Base-by-base conservation (phyloP, 1,140 invertebrate species). In the Charaxes varanes region DNA sequence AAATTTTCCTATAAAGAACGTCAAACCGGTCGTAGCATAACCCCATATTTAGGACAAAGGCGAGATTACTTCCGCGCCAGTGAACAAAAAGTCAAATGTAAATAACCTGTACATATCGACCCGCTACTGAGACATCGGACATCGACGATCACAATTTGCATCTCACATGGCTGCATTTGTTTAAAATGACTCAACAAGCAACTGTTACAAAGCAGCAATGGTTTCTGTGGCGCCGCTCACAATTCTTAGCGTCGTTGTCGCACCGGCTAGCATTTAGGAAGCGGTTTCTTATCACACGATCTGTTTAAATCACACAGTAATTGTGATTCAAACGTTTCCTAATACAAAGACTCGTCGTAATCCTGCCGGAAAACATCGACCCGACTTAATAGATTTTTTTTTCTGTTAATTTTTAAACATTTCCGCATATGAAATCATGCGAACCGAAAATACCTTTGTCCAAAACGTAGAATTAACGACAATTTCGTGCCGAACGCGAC, bases 11-110 rank as follows among this genome's bases (percentile, higher is more conserved):
- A 15, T 16, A 21, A 16, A 42, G 31, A 33, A 6, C 10, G 26
- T 23, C 10, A 19, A 13, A 26, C 13, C 32, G 38, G 40, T 64
- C 35, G 31, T 45, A 51, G 58, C 44, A 38, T 37, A 37, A 47
- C 37, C 63, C 68, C 35, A 41, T 50, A 60, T 63, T 69, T 66
- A 68, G 63, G 58, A 78, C 68, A 67, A 65, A 65, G 60, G 53
- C 37, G 46, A 60, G 54, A 56, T 61, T 55, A 76, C 77, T 81
- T 81, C 77, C 73, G 77, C 53, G 48, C 50, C 43, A 48, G 44
- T 55, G 60, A 59, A 70, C 63, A 66, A 78, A 61, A 78, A 81
- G 73, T 77, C 73, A 77, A 78, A 77, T 81, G 77, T 81, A 77
- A 81, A 78, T 67, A 81, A 78, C 77, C 72, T 78, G 62, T 69